Conservation (phyloP, 2,888 invertebrate species). For the Drosophila helvetica region DNA sequence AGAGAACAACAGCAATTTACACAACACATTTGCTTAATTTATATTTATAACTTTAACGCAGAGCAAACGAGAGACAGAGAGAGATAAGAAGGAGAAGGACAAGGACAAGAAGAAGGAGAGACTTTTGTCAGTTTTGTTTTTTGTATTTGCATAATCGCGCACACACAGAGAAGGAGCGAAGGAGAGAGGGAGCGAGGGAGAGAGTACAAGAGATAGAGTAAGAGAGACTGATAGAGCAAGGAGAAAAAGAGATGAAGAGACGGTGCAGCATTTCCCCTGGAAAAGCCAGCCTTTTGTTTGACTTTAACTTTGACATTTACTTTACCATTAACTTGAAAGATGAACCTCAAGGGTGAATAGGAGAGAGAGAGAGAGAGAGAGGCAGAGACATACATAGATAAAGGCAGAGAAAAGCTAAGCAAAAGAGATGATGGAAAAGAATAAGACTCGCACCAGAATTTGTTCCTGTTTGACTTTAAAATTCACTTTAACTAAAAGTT, state of each 20-base stretch:
- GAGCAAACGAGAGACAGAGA: neutral
- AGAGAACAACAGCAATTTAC: constrained; percentile 68
- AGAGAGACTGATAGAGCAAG: neutral
- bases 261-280: neutral
- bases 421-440: neutral
- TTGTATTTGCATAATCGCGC: constrained; percentile 73
- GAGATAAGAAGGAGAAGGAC: neutral
- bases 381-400: neutral
- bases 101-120: neutral
- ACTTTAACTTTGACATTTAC: constrained; percentile 1
- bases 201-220: neutral
- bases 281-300: neutral
- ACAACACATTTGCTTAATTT: constrained; percentile 78
- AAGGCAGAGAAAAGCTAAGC: neutral
- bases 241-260: neutral
- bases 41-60: constrained; percentile 73
- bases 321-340: neutral
- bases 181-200: neutral
- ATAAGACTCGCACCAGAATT: neutral
- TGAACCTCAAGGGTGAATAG: neutral
- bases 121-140: constrained; percentile 21
- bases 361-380: neutral
- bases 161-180: constrained; percentile 17
- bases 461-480: too few relatives aligned
- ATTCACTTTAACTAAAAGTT: neutral